A percentile compares a stretch with the other conserved stretches of the same genome.
Conservation (phyloP, 2,113 vertebrate genomes). For the Ciconia maguari region DNA sequence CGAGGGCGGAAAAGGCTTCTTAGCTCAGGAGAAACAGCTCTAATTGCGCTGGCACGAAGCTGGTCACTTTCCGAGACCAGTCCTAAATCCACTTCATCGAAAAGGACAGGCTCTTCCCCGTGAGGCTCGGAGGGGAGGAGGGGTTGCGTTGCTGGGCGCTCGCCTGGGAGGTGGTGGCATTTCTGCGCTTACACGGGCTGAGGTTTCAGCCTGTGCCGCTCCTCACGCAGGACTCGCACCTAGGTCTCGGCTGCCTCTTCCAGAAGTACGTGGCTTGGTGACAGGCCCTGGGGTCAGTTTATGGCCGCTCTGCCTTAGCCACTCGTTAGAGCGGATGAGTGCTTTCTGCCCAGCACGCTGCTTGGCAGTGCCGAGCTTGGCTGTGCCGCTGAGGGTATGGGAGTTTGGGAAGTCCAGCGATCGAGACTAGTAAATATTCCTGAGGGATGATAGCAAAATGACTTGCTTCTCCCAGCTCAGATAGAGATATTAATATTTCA, state of each 20-base stretch:
- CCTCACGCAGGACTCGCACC: background rate
- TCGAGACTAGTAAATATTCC: background rate
- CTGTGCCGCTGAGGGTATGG: background rate
- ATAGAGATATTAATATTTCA: constrained; percentile 53
- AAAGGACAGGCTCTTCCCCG: background rate
- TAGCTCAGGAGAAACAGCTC: background rate
- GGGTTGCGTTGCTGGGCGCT: background rate
- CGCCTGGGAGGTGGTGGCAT: background rate
- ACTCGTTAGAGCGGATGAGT: rapidly evolving
- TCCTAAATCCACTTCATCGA: rapidly evolving
- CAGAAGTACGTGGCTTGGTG: rapidly evolving
- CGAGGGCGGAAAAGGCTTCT: background rate
- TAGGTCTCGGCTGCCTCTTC: background rate
- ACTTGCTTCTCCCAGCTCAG: constrained; percentile 24
- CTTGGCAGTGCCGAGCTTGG: background rate
- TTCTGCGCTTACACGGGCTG: background rate
- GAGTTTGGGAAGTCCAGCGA: background rate
- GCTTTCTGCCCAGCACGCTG: rapidly evolving
- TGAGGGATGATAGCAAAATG: constrained; percentile 21
- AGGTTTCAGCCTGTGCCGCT: background rate
- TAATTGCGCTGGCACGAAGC: background rate
- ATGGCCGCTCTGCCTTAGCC: background rate
- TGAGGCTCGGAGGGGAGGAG: background rate
- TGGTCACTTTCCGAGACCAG: background rate
- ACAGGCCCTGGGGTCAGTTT: background rate